These are phyloP conservation scores for Pterocles burchelli DNA, from an alignment of 2,113 vertebrate genomes.

Conservation along the genomic window DNA sequence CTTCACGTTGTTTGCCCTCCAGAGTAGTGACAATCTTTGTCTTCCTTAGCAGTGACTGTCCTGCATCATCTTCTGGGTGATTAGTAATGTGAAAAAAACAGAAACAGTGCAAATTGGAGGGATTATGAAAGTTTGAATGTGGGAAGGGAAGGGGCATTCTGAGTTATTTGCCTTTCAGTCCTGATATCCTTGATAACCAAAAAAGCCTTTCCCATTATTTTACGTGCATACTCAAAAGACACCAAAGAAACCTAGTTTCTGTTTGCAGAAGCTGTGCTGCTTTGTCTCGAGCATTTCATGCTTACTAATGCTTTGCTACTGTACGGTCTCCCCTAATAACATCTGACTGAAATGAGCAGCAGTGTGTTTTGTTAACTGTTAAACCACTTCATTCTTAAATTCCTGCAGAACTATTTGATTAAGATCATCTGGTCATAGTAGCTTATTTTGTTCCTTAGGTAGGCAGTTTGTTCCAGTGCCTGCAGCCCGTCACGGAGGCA, in stretches of 20 bases:
- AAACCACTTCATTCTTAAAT: neutral
- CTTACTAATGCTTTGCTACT: neutral
- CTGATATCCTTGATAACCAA: neutral
- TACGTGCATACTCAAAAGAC: neutral
- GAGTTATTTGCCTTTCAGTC: neutral
- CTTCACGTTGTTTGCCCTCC: neutral
- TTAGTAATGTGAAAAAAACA: neutral
- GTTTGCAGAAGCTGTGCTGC: fast-evolving
- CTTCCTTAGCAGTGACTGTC: neutral
- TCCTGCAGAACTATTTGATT: constrained; percentile 25
- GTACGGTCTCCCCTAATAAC: neutral
- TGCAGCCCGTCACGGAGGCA: neutral
- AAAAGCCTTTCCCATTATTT: neutral
- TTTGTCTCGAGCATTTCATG: neutral
- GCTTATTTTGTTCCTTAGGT: neutral
- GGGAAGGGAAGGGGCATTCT: neutral
- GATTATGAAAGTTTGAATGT: neutral
- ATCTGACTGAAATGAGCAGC: neutral
- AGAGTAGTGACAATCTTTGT: neutral
- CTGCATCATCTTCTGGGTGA: neutral
- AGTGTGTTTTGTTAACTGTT: neutral
- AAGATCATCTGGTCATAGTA: constrained; percentile 18
- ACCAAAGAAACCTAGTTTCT: neutral
- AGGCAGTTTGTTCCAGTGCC: neutral
- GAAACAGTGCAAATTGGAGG: neutral